These are phyloP conservation scores for Agrenia bidenticulata DNA, from an alignment of 2,888 invertebrate species.

Conservation along the genomic window DNA sequence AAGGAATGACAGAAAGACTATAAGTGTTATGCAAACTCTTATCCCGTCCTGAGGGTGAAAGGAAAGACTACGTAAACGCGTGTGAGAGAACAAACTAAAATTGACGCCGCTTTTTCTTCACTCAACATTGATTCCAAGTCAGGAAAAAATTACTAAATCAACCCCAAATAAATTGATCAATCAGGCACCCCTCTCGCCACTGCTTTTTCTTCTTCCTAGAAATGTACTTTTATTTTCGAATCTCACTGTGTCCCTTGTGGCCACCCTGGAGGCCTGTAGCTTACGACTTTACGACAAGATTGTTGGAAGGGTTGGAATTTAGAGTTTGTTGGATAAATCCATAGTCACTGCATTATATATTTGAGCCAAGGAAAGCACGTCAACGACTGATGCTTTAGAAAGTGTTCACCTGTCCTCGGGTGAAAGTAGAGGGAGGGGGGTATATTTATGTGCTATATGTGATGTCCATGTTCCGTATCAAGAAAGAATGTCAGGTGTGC, in stretches of 20 bases:
- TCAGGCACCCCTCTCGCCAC: neutral
- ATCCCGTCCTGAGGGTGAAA: neutral
- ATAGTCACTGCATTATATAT: too few relatives aligned
- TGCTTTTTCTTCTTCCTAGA: neutral
- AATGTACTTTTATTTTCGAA: too few relatives aligned
- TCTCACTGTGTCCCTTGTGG: too few relatives aligned
- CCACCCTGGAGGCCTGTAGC: too few relatives aligned
- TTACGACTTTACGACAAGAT: too few relatives aligned
- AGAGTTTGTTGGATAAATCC: too few relatives aligned
- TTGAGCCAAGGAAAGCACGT: too few relatives aligned
- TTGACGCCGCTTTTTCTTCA: too few relatives aligned
- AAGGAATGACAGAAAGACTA: neutral
- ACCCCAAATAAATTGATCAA: constrained; percentile 11
- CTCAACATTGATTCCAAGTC: too few relatives aligned
- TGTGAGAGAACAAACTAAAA: too few relatives aligned
- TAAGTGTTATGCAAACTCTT: constrained; percentile 4
- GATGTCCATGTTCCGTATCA: neutral
- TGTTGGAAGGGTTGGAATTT: too few relatives aligned
- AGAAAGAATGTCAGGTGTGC: constrained; percentile 4
- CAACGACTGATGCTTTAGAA: too few relatives aligned
- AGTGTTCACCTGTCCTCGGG: neutral
- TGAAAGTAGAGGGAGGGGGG: neutral
- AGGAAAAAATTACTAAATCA: neutral
- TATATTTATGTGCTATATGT: neutral
- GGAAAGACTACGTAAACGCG: neutral